A percentile compares a stretch with the other conserved stretches of the same genome.
These are phyloP conservation scores for Menura novaehollandiae DNA, from an alignment of 2,113 vertebrate genomes.

Conservation along the genomic window DNA sequence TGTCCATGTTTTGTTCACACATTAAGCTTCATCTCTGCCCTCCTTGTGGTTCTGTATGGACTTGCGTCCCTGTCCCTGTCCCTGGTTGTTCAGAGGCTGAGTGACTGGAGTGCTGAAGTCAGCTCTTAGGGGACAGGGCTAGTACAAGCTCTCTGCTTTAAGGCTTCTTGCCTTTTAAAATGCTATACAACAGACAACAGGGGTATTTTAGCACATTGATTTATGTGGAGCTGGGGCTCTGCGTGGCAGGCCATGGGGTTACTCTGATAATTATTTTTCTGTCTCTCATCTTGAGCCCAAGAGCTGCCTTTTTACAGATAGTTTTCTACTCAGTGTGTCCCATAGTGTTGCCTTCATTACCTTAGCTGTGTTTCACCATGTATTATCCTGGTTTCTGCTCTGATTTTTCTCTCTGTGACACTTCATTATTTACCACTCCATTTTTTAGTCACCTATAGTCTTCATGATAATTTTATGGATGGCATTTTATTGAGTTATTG, in stretches of 20 bases:
- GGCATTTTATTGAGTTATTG: background rate
- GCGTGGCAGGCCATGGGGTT: background rate
- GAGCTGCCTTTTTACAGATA: background rate
- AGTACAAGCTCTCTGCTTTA: background rate
- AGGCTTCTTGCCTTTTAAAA: background rate
- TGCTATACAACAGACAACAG: background rate
- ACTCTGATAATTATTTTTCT: background rate
- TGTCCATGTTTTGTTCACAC: accelerated
- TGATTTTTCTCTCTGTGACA: background rate
- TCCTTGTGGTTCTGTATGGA: background rate
- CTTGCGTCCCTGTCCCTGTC: background rate
- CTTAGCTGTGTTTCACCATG: background rate
- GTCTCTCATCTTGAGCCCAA: background rate
- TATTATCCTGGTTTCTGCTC: background rate
- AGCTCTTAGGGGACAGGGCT: background rate
- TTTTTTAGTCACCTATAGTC: background rate
- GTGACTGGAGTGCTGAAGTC: background rate
- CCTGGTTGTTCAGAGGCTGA: background rate
- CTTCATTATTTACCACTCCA: background rate
- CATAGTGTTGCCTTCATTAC: background rate
- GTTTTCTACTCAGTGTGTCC: background rate
- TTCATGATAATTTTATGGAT: background rate
- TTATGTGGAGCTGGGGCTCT: background rate
- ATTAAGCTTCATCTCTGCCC: background rate
- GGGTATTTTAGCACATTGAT: background rate